Base-by-base conservation (phyloP, 2,113 vertebrate genomes). In the Muscicapa adusta region DNA sequence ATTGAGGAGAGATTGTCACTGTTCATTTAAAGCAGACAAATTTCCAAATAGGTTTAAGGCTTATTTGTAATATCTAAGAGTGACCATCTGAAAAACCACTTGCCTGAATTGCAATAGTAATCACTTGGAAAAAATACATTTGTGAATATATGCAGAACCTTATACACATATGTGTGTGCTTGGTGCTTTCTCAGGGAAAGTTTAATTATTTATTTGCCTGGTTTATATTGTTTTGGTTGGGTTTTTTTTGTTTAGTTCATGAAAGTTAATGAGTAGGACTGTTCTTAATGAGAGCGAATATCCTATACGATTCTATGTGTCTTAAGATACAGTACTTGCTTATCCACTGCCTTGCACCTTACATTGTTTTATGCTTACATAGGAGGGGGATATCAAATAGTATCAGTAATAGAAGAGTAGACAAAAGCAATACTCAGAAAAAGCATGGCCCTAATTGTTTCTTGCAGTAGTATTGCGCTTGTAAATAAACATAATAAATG, bases 401-500 rank as follows among this genome's bases (percentile, higher is more conserved):
- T 42, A 25, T 70, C 20, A n/a, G n/a, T 60, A 47, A 11, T 75
- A 89, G 91, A 77, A 58, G 63, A 94, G 66, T 28, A 25, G 74
- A 33, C 0, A 0, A 89, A 56, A 73, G 29, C 34, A 84, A 18
- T 71, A 43, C 29, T 36, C 9, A 77, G 80, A 58, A 77, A 12
- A 66, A 83, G 10, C 26, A 2, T 16, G 33, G 8, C 26, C 28
- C 43, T 80, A 48, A 63, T 77, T 74, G 38, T 86, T 62, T 83
- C 34, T 86, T 47, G 48, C 40, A 72, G 12, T 36, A 60, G 13
- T 47, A 58, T 81, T 17, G 12, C 19, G 4, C 31, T 85, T 6
- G 43, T 89, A 78, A 85, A 61, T 83, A 76, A 87, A 51, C 67
- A 8, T 68, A 85, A 80, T 80, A 70, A 88, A 63, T 84, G 38